A percentile compares a stretch with the other conserved stretches of the same genome.
Evolutionary conservation across 2,797 vertebrate genomes (phyloP).

Genomic region (Steatocranus sp.): DNA sequence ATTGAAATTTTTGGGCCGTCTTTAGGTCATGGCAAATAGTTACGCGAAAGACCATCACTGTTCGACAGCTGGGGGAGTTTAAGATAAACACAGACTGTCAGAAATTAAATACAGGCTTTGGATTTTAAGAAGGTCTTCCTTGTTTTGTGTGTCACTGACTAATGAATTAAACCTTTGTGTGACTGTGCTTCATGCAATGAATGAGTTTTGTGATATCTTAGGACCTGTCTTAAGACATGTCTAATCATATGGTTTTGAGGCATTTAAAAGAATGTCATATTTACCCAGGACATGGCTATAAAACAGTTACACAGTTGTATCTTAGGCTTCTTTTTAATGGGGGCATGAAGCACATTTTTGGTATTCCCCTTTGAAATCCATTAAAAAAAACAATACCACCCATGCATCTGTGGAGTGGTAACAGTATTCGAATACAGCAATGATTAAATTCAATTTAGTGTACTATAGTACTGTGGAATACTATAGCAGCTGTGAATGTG

Average conservation of each 20-base stretch:
- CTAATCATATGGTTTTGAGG: background rate
- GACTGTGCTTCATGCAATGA: background rate
- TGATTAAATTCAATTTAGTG: background rate
- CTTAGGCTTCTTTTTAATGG: background rate
- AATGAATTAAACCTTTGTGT: constrained; percentile 7
- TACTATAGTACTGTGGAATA: background rate
- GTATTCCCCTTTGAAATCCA: background rate
- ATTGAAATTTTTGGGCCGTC: constrained; percentile 7
- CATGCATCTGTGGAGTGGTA: background rate
- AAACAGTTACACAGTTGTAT: background rate
- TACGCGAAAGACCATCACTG: background rate
- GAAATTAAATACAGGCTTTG: background rate
- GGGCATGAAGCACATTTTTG: background rate
- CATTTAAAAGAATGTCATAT: background rate
- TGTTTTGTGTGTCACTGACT: background rate
- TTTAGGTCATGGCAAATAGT: background rate
- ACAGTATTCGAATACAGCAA: background rate
- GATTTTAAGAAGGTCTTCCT: background rate
- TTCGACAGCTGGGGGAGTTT: background rate
- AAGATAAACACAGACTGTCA: background rate
- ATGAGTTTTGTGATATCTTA: background rate
- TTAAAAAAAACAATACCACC: background rate
- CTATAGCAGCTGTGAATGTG: background rate
- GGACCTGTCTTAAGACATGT: background rate
- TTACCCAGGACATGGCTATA: background rate